Evolutionary conservation across 2,888 invertebrate genomes (phyloP), one percentile per base, ranked within the genome.

Genomic region (Phorcus lineatus): DNA sequence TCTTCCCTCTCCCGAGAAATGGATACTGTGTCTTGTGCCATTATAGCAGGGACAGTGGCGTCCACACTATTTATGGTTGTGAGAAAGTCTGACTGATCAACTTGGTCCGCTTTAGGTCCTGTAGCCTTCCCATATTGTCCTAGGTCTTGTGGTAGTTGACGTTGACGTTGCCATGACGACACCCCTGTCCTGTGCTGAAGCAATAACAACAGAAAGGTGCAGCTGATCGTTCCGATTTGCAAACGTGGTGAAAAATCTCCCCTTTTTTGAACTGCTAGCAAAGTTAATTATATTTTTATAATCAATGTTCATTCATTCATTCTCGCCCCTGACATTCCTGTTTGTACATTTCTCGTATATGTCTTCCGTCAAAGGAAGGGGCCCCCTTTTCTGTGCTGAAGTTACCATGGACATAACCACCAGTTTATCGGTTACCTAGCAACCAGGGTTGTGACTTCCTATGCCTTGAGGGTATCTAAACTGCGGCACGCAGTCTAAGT

Each of bases 241-340:
- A 70, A 70, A 70, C 70, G 24, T 40, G 36, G 70, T 36, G 70
- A 70, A 70, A 70, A 70, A 70, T 70, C 70, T 70, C 70, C 36
- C 19, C 70, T 19, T 70, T 28, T 70, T 70, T 70, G 19, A 70
- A 70, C 70, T 70, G 70, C 70, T 70, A 70, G 70, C 70, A 70
- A 70, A 70, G 40, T 70, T 70, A 70, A 70, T 40, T 70, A 70
- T 70, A 70, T 70, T 70, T 70, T 70, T 70, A 70, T 70, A 70
- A 70, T 70, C 40, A 16, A 36, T 70, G 70, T 70, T 36, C 40
- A 36, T 70, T 47, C 47, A 36, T 70, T 47, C 47, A 47, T 13
- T 47, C 47, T 47, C 11, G 70, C 70, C 70, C 70, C 70, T 36
- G 40, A 62, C 62, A 28, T 24, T 62, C 40, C 19, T 70, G 70